These are phyloP conservation scores for Epizoanthus ramosus DNA, from an alignment of 92 coral and sea anemone genomes.

Conservation along the genomic window DNA sequence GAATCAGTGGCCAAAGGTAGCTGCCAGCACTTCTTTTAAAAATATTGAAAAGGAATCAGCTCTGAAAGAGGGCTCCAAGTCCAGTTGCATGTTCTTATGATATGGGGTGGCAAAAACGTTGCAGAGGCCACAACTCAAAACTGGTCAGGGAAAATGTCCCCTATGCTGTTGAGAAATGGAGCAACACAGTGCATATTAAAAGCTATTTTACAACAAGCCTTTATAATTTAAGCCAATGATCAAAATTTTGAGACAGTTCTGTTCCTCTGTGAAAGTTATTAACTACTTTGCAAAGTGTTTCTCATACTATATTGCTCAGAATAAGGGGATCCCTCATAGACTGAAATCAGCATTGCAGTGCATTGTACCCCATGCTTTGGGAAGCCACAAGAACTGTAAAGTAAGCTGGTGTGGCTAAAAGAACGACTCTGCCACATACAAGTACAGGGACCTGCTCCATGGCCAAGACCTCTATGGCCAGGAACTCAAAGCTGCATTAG, in stretches of 20 bases:
- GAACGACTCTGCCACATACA: conserved; percentile 34
- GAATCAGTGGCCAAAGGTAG: conserved; percentile 41
- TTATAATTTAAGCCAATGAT: neutral
- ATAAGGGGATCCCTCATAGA: conserved; percentile 44
- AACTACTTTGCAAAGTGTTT: conserved; percentile 53
- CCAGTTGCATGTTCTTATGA: conserved; percentile 42
- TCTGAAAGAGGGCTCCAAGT: conserved; percentile 22
- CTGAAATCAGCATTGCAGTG: conserved; percentile 35
- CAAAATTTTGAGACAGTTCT: conserved; percentile 13
- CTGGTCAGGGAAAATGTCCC: conserved; percentile 50
- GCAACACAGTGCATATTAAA: too few relatives aligned
- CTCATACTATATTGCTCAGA: conserved; percentile 47
- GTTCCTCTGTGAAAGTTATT: conserved; percentile 23
- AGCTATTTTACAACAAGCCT: neutral
- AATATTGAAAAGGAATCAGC: conserved; percentile 34
- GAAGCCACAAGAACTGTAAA: conserved; percentile 41
- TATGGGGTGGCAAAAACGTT: conserved; percentile 55
- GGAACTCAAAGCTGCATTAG: conserved; percentile 38
- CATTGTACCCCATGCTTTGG: conserved; percentile 58
- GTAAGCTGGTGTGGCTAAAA: conserved; percentile 47
- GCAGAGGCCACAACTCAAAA: conserved; percentile 48
- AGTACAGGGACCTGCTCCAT: conserved; percentile 60
- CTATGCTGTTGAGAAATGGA: neutral
- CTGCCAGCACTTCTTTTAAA: conserved; percentile 30
- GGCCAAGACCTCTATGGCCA: conserved; percentile 61